Evolutionary conservation across 2,113 vertebrate genomes (phyloP), one percentile per base, ranked within the genome.

Genomic region (Manacus vitellinus): DNA sequence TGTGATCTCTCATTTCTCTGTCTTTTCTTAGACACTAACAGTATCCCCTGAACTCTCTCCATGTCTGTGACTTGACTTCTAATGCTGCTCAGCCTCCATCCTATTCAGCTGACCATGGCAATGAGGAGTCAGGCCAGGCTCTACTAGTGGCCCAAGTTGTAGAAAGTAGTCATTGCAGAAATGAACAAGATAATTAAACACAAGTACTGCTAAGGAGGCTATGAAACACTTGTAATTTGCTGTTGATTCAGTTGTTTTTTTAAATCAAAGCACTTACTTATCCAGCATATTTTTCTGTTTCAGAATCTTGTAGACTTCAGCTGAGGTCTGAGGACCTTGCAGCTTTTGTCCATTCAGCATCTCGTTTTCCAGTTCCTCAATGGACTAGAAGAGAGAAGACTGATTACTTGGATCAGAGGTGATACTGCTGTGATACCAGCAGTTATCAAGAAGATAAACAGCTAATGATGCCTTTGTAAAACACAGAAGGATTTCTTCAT

Each of bases 311-410:
- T 97, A 97, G 67, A 98, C 97, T 92, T 98, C 98, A 0, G 92
- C 97, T 14, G 98, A 97, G 39, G 98, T 98, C 89, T 98, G 98
- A 27, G 99, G 99, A n/a, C 99, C 99, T 94, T 99, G 99, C 23
- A 99, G 98, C 92, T 99, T 99, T 96, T 99, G 99, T 14, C 99
- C 99, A 5, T 99, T 99, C 73, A 99, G 96, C 98, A 99, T 98
- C 90, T 99, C 99, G 0, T 91, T 98, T 96, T 99, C 99, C 96
- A 99, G 97, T 65, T 99, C 98, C 55, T 93, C 94, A 11, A 99
- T 98, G 9, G 98, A 98, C 99, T 99, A 89, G 66, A 89, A 94
- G 85, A 95, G 68, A 97, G 58, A 74, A 92, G 75, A 77, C 8
- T 2, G 17, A 59, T 92, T 88, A 94, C 43, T 82, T 88, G 56